Base-by-base conservation (phyloP, 2,888 invertebrate genomes). In the Tenthredo mesomela region DNA sequence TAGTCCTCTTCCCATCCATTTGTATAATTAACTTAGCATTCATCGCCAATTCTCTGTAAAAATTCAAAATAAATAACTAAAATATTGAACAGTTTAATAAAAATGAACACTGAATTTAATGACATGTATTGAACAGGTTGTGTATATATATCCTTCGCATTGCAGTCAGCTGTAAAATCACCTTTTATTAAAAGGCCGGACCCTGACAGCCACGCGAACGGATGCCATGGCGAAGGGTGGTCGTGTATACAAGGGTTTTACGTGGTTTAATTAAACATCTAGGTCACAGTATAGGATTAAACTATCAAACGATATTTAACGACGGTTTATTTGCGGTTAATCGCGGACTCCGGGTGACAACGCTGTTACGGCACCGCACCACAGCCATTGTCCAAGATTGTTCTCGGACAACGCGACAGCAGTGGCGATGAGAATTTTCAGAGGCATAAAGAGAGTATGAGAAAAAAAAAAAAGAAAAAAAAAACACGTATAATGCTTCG, bases 181-280 rank as follows among this genome's bases (percentile, higher is more conserved):
- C 97, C 97, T 97, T 94, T 97, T 96, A 94, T 97, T 97, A 94
- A 97, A 97, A 94, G 97, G 97, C 93, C 97, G 96, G 94, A 97
- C 97, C 95, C 97, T 96, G 90, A 97, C 97, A 92, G 97, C 98
- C 93, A 98, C 98, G 95, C 97, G 97, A 91, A 98, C 97, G 90
- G 98, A 98, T 92, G 98, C 98, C 98, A 98, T 97, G 89, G 88
- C 89, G 40, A 29, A 47, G 65, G 40, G 40, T 43, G 40, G 65
- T 65, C 65, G 78, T 37, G 33, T 58, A 33, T 33, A 18, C 29
- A 7, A 21, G 75, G 21, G 43, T 75, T 43, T 75, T 25, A 47
- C n/a, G 25, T 43, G 12, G n/a, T 75, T 47, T 5, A 50, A 47
- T 47, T 75, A n/a, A 47, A 47, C 75, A 75, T 75, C 21, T 25